Percentiles rank a stretch among this genome's conserved stretches.
Conservation (phyloP, 1,140 invertebrate genomes). For the Polypedilum pembai region DNA sequence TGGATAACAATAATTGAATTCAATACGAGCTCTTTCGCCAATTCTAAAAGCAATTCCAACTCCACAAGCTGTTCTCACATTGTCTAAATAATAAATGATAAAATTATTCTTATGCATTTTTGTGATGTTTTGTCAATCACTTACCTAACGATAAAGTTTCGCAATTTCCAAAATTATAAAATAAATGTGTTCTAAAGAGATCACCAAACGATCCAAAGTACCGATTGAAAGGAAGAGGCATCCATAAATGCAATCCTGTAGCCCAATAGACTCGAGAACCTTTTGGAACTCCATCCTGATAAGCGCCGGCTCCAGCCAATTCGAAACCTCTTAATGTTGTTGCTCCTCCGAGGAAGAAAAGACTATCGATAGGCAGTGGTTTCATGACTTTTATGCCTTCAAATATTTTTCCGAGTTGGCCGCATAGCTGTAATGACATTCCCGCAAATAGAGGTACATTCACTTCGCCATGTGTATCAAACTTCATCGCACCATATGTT, state of each 20-base stretch:
- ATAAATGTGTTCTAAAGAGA: constrained; percentile 42
- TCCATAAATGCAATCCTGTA: constrained; percentile 40
- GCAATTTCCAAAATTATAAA: constrained; percentile 42
- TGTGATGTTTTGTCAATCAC: background rate
- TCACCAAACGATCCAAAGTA: constrained; percentile 40
- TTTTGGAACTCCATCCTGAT: constrained; percentile 39
- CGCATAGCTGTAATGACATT: constrained; percentile 40
- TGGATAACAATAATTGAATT: constrained; percentile 42
- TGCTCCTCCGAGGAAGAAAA: constrained; percentile 42
- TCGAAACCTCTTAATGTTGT: constrained; percentile 40
- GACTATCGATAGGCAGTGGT: constrained; percentile 37
- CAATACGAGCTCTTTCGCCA: constrained; percentile 42
- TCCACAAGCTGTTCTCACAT: constrained; percentile 31
- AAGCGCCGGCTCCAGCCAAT: constrained; percentile 39
- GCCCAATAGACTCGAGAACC: constrained; percentile 41
- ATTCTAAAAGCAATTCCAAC: constrained; percentile 40
- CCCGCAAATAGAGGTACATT: constrained; percentile 39
- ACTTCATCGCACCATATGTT: constrained; percentile 39
- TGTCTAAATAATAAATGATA: constrained; percentile 15
- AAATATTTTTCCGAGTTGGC: constrained; percentile 37
- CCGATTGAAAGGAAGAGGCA: constrained; percentile 39
- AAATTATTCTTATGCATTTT: background rate
- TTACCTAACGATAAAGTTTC: constrained; percentile 38
- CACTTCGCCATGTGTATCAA: constrained; percentile 39
- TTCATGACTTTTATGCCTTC: constrained; percentile 37